Base-by-base conservation (phyloP, 2,888 invertebrate species). In the Mimachlamys varia region DNA sequence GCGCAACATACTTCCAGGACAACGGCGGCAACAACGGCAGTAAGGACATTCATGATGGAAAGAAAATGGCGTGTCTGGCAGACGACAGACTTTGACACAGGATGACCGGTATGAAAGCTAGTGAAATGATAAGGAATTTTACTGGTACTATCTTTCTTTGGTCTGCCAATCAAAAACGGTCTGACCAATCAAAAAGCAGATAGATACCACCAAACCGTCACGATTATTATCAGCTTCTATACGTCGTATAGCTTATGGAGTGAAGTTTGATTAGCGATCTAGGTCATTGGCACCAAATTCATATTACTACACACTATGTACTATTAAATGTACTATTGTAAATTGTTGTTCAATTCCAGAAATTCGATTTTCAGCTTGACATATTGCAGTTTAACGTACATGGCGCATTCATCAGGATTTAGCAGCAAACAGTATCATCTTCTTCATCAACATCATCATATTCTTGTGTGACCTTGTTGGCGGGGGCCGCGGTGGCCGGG, bases 1-100 rank as follows among this genome's bases (percentile, higher is more conserved):
- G 92, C 92, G 33, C 87, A 38, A 44, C 90, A 89, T 58, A 90
- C 76, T 13, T 89, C 92, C 33, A 92, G 38, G 27, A 89, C 76
- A 27, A 76, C 33, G 76, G 27, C 76, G 33, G 33, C 76, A 13
- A 76, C 22, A 33, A 33, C 33, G 13, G 33, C 33, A 33, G 76
- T 13, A 76, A 76, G 76, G 4, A 76, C 1, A 27, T 76, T 76
- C 76, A 76, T 76, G 4, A 7, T 76, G 27, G 27, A 27, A 2
- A 33, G 76, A 33, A 33, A 76, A 76, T 76, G 27, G 76, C 76
- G 76, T 27, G 27, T 27, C 76, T 22, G 76, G 76, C 76, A 76
- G 76, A 76, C 76, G 27, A 76, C 33, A 76, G 76, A 76, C 27
- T 27, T 27, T 76, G 76, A 33, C 76, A 76, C 76, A 33, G 17